These are phyloP conservation scores for Agrochola lychnidis DNA, from an alignment of 2,888 invertebrate species.

Conservation along the genomic window DNA sequence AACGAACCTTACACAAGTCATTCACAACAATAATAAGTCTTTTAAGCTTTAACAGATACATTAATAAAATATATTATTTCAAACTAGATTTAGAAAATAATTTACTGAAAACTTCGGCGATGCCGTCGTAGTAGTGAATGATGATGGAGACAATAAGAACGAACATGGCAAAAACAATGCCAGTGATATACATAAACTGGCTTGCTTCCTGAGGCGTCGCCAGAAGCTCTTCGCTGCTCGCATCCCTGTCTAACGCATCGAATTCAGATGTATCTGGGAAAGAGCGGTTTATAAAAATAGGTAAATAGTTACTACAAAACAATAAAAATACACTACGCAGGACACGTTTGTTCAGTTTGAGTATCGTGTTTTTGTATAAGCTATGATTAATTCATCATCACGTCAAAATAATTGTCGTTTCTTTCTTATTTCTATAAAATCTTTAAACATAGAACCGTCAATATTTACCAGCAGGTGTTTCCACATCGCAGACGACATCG, in stretches of 20 bases:
- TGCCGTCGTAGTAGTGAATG: constrained; percentile 89
- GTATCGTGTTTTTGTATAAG: not conserved
- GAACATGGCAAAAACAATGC: constrained; percentile 91
- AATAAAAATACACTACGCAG: not conserved
- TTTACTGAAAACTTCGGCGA: constrained; percentile 77
- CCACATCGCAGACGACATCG: constrained; percentile 93
- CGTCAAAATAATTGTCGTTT: not conserved
- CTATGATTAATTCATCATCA: not conserved
- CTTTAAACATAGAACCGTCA: not conserved
- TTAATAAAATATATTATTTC: constrained; percentile 30
- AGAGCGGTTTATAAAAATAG: not conserved
- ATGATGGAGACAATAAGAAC: constrained; percentile 92
- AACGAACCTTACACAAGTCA: constrained; percentile 53
- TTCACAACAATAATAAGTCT: constrained; percentile 66
- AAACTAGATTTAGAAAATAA: constrained; percentile 72
- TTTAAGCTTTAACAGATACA: constrained; percentile 57
- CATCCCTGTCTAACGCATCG: constrained; percentile 87
- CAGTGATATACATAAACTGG: constrained; percentile 91
- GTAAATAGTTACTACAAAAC: not conserved
- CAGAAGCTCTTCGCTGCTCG: constrained; percentile 87
- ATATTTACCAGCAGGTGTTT: constrained; percentile 93
- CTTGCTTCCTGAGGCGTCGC: constrained; percentile 91
- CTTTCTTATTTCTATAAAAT: not conserved
- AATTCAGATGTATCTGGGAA: constrained; percentile 87
- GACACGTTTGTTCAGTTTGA: not conserved